Evolutionary conservation across 2,888 invertebrate genomes (phyloP).

Genomic region (Agonopterix heracliana): DNA sequence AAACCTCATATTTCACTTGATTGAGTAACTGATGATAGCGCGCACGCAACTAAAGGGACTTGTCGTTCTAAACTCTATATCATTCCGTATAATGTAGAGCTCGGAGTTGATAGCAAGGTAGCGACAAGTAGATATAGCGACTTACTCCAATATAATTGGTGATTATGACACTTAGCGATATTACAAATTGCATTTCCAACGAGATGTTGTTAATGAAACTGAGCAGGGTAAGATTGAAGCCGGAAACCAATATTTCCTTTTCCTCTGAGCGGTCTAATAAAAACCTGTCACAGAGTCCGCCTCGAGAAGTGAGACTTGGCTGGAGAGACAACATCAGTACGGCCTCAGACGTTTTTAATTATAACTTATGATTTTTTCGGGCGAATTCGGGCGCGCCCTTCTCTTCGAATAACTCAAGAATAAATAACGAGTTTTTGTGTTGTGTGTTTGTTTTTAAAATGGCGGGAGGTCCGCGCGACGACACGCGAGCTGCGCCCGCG

Average conservation of each 20-base stretch:
- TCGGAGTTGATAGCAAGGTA: too few species aligned
- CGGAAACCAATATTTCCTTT: too few species aligned
- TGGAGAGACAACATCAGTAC: constrained; percentile 11
- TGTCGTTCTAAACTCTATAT: too few species aligned
- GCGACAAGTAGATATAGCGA: too few species aligned
- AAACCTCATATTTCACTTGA: constrained; percentile 17
- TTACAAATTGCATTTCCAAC: too few species aligned
- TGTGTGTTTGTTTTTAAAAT: constrained; percentile 75
- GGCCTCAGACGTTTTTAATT: constrained; percentile 65
- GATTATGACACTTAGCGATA: too few species aligned
- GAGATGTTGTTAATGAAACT: too few species aligned
- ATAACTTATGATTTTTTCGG: constrained; percentile 71
- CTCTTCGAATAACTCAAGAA: constrained; percentile 67
- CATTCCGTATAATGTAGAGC: too few species aligned
- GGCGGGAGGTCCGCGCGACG: constrained; percentile 75
- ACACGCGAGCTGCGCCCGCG: constrained; percentile 65
- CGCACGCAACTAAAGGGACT: too few species aligned
- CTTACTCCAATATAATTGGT: too few species aligned
- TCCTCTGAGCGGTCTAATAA: constrained; percentile 1
- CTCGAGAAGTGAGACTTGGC: neutral
- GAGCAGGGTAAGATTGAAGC: too few species aligned
- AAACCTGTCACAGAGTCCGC: constrained; percentile 8
- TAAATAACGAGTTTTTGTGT: constrained; percentile 74
- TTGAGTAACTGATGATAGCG: constrained; percentile 22
- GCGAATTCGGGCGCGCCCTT: constrained; percentile 71